Base-by-base conservation (phyloP, 2,888 invertebrate genomes). In the Aleiodes alternator region DNA sequence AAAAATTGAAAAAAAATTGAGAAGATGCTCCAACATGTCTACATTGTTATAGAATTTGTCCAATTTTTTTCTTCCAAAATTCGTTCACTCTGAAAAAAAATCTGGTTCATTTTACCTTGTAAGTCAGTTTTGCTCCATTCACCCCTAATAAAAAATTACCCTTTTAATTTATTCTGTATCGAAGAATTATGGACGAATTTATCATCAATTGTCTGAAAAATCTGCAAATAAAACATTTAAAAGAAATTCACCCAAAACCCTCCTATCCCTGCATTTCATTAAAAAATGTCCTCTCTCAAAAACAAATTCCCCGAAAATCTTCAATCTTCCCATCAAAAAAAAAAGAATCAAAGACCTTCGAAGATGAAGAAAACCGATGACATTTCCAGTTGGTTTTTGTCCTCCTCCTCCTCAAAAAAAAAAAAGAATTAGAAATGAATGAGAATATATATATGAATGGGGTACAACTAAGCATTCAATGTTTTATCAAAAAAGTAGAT, bases 401-500 rank as follows among this genome's bases (percentile, higher is more conserved):
- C 72, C 78, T 79, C 78, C 34, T 81, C 72, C 78, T 79, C 78
- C 34, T 34, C 34, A 3, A 34, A 34, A 79, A 78, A 50, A 12
- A 48, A 31, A 43, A 31, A 64, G 72, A 61, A 70, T 77, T 72
- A 70, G 75, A 61, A 75, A 78, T 81, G 81, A 81, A 81, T 78
- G 79, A 77, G 78, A 80, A 76, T 66, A 53, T n/a, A 66, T 66
- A 69, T 78, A 74, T 80, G 79, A 81, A 81, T 78, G 78, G 78
- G 78, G 76, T 69, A 70, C 23, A 11, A 9, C 48, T 68, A 73
- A 69, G 85, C 79, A 88, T 88, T 87, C 87, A 87, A 80, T 87
- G 87, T 87, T 88, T 88, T 88, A 88, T 88, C 88, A 83, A 78
- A 68, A 68, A 68, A 81, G 84, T 87, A 80, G 68, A 68, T 50